Percentiles rank a stretch among this genome's conserved stretches.
These are phyloP conservation scores for Pecten maximus DNA, from an alignment of 2,888 invertebrate genomes.

Conservation along the genomic window DNA sequence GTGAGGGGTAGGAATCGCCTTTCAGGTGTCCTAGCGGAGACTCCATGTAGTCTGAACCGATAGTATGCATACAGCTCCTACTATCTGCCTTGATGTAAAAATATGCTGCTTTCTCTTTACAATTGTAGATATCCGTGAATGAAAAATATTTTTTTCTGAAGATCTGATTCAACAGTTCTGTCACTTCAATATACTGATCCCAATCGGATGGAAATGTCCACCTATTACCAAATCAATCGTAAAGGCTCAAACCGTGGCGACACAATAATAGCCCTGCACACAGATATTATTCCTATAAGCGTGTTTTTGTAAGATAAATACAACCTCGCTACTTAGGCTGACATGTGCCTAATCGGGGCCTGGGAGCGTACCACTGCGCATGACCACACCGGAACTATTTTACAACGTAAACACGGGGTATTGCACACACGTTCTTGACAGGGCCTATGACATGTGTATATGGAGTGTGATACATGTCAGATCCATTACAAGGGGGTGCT, in stretches of 20 bases:
- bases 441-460: constrained; percentile 35
- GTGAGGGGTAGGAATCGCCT: constrained; percentile 44
- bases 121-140: constrained; percentile 1
- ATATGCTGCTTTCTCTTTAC: constrained; percentile 32
- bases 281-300: constrained; percentile 24
- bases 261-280: constrained; percentile 30
- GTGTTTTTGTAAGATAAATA: constrained; percentile 35
- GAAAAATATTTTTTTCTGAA: neutral
- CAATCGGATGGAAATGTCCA: neutral
- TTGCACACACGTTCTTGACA: constrained; percentile 32
- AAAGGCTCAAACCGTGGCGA: neutral
- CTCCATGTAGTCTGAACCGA: constrained; percentile 45
- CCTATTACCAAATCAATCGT: neutral
- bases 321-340: constrained; percentile 33
- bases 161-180: neutral
- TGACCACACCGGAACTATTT: constrained; percentile 28
- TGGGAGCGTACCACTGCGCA: constrained; percentile 24
- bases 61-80: neutral
- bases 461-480: neutral
- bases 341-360: constrained; percentile 28
- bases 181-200: neutral
- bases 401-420: constrained; percentile 35
- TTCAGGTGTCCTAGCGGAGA: constrained; percentile 48
- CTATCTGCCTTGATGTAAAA: neutral
- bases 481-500: neutral